Evolutionary conservation across 1,140 invertebrate genomes (phyloP).

Genomic region (Tribolium madens): DNA sequence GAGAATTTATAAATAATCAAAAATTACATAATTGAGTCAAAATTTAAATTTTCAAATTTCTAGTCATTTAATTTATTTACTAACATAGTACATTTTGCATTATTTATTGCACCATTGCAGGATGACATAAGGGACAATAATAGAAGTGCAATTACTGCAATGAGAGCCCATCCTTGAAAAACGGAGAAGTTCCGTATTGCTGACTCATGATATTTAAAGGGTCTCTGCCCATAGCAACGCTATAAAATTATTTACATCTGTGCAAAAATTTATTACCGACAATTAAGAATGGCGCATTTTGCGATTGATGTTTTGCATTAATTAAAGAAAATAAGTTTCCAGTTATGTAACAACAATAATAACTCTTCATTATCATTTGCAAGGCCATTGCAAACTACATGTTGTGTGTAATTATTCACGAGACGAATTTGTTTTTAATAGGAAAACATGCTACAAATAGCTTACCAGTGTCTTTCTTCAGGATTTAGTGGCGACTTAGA

Average conservation of each 20-base stretch:
- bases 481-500: neutral
- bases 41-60: no score
- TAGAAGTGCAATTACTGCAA: slow-evolving; percentile 5
- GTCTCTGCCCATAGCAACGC: neutral
- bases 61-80: neutral
- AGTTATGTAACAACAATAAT: neutral
- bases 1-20: no score
- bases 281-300: neutral
- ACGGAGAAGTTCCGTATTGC: neutral
- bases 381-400: neutral
- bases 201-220: slow-evolving; percentile 15
- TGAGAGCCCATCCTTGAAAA: slow-evolving; percentile 4
- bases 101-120: neutral
- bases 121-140: slow-evolving; percentile 2
- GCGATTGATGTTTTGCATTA: neutral
- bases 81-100: neutral
- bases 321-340: neutral
- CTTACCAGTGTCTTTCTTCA: neutral
- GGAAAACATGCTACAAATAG: neutral
- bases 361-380: neutral
- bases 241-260: neutral
- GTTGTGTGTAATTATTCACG: neutral
- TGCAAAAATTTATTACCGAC: neutral
- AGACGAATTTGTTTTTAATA: neutral
- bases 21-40: no score